A percentile compares a stretch with the other conserved stretches of the same genome.
Conservation (phyloP, 2,797 vertebrate genomes). For the Strix occidentalis region DNA sequence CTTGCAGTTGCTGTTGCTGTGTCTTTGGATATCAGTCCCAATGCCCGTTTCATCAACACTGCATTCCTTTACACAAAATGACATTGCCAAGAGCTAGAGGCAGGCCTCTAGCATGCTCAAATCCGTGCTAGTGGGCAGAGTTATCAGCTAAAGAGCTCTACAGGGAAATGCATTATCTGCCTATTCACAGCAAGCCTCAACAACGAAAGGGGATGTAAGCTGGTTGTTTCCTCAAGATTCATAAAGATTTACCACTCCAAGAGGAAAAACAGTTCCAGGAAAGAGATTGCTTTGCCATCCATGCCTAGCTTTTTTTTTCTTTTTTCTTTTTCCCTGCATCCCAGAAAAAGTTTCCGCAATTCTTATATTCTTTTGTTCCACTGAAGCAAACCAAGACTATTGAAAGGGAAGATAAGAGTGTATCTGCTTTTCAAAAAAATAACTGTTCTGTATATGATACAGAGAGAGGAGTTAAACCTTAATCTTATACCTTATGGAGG, state of each 20-base stretch:
- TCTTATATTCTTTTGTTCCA: not conserved
- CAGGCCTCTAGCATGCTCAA: not conserved
- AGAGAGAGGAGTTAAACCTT: not conserved
- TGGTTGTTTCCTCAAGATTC: not conserved
- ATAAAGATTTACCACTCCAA: not conserved
- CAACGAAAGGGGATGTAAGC: not conserved
- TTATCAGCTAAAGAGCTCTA: not conserved
- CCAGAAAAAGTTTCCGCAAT: not conserved
- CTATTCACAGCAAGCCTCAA: not conserved
- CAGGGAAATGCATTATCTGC: not conserved
- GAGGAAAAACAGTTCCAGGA: not conserved
- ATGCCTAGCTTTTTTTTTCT: accelerated
- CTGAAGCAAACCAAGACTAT: not conserved
- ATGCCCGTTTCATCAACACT: not conserved
- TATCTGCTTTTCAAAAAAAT: not conserved
- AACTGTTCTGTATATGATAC: not conserved
- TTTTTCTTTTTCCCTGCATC: no score
- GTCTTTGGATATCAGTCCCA: not conserved
- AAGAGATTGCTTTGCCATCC: not conserved
- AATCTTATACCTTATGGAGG: not conserved
- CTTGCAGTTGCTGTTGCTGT: not conserved
- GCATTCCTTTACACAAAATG: not conserved
- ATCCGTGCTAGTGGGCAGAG: not conserved
- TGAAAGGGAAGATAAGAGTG: not conserved
- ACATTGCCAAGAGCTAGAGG: not conserved